A percentile compares a stretch with the other conserved stretches of the same genome.
Conservation (phyloP, 92 coral and sea anemone genomes). For the Heliopora coerulea region DNA sequence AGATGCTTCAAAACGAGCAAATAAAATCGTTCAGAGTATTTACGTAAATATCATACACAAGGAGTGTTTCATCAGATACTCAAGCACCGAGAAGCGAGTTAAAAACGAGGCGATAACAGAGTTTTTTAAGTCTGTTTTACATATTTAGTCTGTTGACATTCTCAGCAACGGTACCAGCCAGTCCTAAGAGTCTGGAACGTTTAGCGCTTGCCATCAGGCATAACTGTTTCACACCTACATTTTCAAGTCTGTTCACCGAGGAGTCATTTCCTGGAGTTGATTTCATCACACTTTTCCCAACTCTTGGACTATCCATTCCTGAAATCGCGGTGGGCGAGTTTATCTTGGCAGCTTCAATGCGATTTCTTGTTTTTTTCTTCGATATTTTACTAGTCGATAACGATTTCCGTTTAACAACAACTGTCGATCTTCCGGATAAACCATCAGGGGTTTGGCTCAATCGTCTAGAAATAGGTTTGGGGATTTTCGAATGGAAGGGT, state of each 20-base stretch:
- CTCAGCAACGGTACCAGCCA: too few relatives aligned
- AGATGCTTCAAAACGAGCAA: too few relatives aligned
- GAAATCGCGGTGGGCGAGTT: not conserved
- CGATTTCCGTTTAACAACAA: not conserved
- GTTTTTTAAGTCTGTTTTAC: not conserved
- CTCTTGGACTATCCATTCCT: not conserved
- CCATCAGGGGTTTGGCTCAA: constrained; percentile 33
- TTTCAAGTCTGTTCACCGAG: not conserved
- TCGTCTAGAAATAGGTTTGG: constrained; percentile 24
- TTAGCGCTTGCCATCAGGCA: too few relatives aligned
- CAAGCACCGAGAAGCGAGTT: too few relatives aligned
- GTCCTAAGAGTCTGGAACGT: too few relatives aligned
- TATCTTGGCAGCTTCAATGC: not conserved
- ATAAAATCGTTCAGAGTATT: too few relatives aligned
- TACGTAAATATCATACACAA: too few relatives aligned
- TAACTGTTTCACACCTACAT: not conserved
- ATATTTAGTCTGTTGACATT: too few relatives aligned
- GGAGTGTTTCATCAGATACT: too few relatives aligned
- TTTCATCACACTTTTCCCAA: not conserved
- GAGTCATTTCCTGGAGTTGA: not conserved
- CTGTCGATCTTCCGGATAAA: not conserved
- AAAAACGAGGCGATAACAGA: too few relatives aligned
- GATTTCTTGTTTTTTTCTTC: not conserved
- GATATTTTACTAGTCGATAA: constrained; percentile 16
- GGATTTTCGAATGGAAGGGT: constrained; percentile 29